Evolutionary conservation across 2,888 invertebrate genomes (phyloP), one percentile per base, ranked within the genome.

Genomic region (Eumerus sabulonum): DNA sequence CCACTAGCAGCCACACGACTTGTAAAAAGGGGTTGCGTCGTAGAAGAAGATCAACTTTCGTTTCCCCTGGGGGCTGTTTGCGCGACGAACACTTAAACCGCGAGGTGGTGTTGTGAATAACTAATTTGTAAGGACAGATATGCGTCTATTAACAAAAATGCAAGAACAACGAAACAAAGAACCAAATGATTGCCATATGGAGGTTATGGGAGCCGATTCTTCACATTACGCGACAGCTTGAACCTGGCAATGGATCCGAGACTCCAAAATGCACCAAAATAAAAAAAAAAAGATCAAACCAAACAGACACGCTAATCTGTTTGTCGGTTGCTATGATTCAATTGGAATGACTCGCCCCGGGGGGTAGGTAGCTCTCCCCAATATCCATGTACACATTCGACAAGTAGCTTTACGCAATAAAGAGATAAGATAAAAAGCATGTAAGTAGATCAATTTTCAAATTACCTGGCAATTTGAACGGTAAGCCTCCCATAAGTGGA

Each of bases 401-500:
- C 2, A 27, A 27, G 27, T 7, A 2, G 27, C 27, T 27, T 7
- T 27, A 27, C 27, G 12, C 45, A 38, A 27, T 18, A n/a, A 17
- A 19, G 14, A 50, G 42, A 42, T 13, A 54, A 54, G 51, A 54
- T 59, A 17, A 38, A 56, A 9, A 51, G 2, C 9, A 16, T 63
- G 40, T 76, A 72, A 77, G 67, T 40, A 51, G 68, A 79, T 79
- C 68, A 79, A 79, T 74, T 74, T 73, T 45, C 57, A 81, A 84
- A 85, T 92, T 91, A 96, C 96, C 96, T 89, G 94, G 94, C 85
- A 96, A 90, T 90, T 96, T 96, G 89, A 96, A 96, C 83, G 95
- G 95, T 86, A 96, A 89, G 14, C 93, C 92, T 13, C 93, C 93
- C 90, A 93, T 93, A 68, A 94, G 90, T 1, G 95, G 95, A 88